Conservation (phyloP, 2,888 invertebrate species). For the Mesorhabditis sp. region DNA sequence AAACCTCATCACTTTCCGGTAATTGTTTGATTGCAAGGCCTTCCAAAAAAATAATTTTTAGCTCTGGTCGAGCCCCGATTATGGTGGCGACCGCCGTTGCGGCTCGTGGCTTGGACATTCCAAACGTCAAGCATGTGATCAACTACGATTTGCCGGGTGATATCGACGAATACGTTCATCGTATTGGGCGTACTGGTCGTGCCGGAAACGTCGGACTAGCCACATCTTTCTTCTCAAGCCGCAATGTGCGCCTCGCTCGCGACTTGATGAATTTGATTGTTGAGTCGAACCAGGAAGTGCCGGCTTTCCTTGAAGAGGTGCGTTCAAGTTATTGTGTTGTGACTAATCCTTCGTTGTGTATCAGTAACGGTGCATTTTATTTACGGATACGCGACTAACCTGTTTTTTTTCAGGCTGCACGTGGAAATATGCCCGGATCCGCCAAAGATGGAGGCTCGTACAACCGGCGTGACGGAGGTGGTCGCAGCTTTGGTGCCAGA, state of each 20-base stretch:
- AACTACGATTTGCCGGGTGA: slow-evolving; percentile 69
- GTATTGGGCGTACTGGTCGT: slow-evolving; percentile 42
- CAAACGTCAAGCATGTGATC: slow-evolving; percentile 79
- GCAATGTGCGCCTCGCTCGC: slow-evolving; percentile 21
- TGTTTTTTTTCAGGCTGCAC: too few relatives aligned
- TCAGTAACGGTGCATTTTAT: too few relatives aligned
- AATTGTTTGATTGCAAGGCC: background rate
- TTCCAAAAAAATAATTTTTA: background rate
- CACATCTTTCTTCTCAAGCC: slow-evolving; percentile 33
- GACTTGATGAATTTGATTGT: slow-evolving; percentile 26
- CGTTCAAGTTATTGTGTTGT: too few relatives aligned
- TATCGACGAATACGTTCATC: slow-evolving; percentile 20
- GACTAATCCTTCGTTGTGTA: too few relatives aligned
- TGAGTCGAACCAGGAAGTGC: slow-evolving; percentile 37
- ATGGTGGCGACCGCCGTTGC: slow-evolving; percentile 45
- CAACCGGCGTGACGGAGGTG: too few relatives aligned
- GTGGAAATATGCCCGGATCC: too few relatives aligned
- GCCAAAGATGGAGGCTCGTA: too few relatives aligned
- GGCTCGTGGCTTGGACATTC: slow-evolving; percentile 42
- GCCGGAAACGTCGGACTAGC: slow-evolving; percentile 41
- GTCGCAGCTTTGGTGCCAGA: too few relatives aligned
- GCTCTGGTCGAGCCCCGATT: slow-evolving; percentile 66
- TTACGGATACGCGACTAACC: too few relatives aligned
- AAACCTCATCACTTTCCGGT: slow-evolving; percentile 32
- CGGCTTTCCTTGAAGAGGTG: slow-evolving; percentile 11